Base-by-base conservation (phyloP, 1,140 invertebrate species). In the Diplogasteroides magnus region DNA sequence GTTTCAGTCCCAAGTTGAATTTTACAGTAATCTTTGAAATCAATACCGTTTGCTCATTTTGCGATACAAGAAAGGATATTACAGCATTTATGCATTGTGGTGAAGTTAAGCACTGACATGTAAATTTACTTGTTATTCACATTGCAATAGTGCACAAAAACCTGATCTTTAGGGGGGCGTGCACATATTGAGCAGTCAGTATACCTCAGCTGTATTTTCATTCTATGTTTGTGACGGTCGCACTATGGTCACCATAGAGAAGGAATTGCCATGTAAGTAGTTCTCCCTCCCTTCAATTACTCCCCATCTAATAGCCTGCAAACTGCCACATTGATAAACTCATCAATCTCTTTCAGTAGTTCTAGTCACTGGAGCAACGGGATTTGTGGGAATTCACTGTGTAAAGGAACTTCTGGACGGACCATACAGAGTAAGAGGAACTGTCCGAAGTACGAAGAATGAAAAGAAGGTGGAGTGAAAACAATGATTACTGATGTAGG, bases 311-410 rank as follows among this genome's bases (percentile, higher is more conserved):
- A 48, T 48, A 6, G 37, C 37, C 37, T 48, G n/a, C n/a, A n/a
- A n/a, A n/a, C n/a, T n/a, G n/a, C n/a, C 37, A 48, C 37, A 6
- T 48, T 48, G 37, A 6, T 48, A 48, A 48, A 11, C 37, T 11
- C 37, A 48, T 48, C 19, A 6, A 48, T 19, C 19, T 11, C 37
- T 78, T 77, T 67, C 64, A 87, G 85, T 80, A 67, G 86, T 88
- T 55, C 78, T 88, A 37, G 87, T 88, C 15, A 88, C 87, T 3
- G 87, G 88, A 59, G 87, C 86, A 2, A 84, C 86, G 6, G 88
- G 87, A 26, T 88, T 82, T 80, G 83, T 88, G 56, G 87, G 85
- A 31, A 78, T 84, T 25, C 87, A 88, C 74, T 84, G 87, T 37
- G 84, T 87, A 27, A 83, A 86, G 75, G 83, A 86, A 69, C 77